Evolutionary conservation across 2,797 vertebrate genomes (phyloP).

Genomic region (Chelidonichthys spinosus): DNA sequence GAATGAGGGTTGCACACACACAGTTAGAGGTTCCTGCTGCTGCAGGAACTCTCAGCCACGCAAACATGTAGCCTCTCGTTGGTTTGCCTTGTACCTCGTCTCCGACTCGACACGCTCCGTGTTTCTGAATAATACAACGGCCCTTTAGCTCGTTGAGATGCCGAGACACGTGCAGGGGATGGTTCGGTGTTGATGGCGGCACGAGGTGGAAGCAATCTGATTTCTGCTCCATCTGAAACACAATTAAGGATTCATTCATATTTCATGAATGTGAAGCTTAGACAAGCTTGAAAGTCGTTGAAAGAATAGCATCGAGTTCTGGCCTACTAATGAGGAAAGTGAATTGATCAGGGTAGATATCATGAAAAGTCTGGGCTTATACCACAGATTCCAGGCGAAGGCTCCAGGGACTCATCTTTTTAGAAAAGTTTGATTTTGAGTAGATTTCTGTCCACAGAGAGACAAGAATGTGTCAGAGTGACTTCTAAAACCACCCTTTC

Average conservation of each 20-base stretch:
- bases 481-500: background rate
- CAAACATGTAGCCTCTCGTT: conserved; percentile 10
- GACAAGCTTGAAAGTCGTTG: background rate
- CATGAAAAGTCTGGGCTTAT: conserved; percentile 13
- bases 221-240: background rate
- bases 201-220: background rate
- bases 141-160: conserved; percentile 54
- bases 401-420: no score
- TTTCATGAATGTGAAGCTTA: background rate
- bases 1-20: background rate
- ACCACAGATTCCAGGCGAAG: conserved; percentile 11
- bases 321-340: background rate
- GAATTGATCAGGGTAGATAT: conserved; percentile 3
- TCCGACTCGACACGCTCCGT: conserved; percentile 12
- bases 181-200: background rate
- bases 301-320: background rate
- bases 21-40: conserved; percentile 4
- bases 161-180: background rate
- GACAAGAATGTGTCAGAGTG: background rate
- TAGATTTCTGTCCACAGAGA: background rate
- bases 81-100: conserved; percentile 27
- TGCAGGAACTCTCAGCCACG: background rate
- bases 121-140: conserved; percentile 64
- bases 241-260: background rate
- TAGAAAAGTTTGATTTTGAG: background rate